Evolutionary conservation across 2,113 vertebrate species (phyloP), one percentile per base, ranked within the genome.

Genomic region (Gnathonemus echidnorhynchus): DNA sequence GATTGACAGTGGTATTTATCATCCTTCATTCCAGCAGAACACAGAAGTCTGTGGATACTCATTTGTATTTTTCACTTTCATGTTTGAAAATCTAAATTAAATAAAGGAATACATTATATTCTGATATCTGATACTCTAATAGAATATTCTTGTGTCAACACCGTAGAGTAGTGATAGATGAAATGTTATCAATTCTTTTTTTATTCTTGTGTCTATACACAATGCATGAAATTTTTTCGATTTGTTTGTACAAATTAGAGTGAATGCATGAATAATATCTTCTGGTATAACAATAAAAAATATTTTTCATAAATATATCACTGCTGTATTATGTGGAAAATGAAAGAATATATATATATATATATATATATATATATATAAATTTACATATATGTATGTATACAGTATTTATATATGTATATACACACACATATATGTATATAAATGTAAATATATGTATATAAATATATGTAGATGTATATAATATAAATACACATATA

Each of bases 61-160:
- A 50, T 83, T 21, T 46, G 46, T 48, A 89, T 86, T 91, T 88
- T 90, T 21, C 85, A 90, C 90, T 88, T 88, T 21, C 62, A 88
- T 49, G 89, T 24, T 21, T 91, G 66, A n/a, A 88, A 88, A 80
- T n/a, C 52, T 66, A 66, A 86, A 77, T 88, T 21, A 80, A 86
- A 70, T 70, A 70, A 87, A 86, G 88, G 39, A 56, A 9, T 24
- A 88, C 52, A 53, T 27, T 8, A 42, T 52, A 88, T 87, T 52
- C 70, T 39, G 21, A 39, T n/a, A 9, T 90, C 77, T 90, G 83
- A 50, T 46, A 70, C 52, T 87, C 24, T 66, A 53, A n/a, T 31
- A 87, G 27, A 27, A 31, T 31, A 77, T 21, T 31, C 6, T 86
- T 86, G 39, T n/a, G 45, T 48, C 8, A n/a, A 85, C 42, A 85